phyloP scores from a whole-genome alignment of 1,140 invertebrate genomes.

The Caerostris extrusa region DNA sequence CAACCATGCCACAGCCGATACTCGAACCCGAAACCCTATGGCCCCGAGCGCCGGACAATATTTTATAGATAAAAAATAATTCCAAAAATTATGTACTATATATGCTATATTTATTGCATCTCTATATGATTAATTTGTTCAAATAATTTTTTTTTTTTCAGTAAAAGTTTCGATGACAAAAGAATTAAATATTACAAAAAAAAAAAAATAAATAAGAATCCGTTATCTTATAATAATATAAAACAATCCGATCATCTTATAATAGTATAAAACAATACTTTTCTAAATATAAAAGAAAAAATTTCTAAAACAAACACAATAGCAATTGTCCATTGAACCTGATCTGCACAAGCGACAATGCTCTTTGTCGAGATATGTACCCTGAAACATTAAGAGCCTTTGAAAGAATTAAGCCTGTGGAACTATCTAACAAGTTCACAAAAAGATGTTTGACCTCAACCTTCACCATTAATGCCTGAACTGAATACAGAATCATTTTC shows the following conservation, averaged over 20 bases:
- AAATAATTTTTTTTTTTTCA: too few species aligned
- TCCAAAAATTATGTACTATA: too few species aligned
- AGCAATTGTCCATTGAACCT: not conserved
- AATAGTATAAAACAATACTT: too few species aligned
- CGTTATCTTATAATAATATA: not conserved
- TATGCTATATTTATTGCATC: too few species aligned
- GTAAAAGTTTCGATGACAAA: not conserved
- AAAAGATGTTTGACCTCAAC: constrained; percentile 7
- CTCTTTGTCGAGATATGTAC: not conserved
- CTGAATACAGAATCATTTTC: not conserved
- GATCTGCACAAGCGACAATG: not conserved
- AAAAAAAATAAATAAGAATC: not conserved
- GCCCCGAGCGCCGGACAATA: too few species aligned
- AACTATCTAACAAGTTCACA: not conserved
- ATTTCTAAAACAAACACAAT: too few species aligned
- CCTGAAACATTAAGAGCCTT: not conserved
- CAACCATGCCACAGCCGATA: too few species aligned
- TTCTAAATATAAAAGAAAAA: too few species aligned
- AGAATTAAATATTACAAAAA: not conserved
- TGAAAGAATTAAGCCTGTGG: not conserved
- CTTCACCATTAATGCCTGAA: not conserved
- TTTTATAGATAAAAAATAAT: too few species aligned
- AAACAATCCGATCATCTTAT: too few species aligned
- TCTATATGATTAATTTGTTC: too few species aligned
- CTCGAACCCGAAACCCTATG: too few species aligned